Base-by-base conservation (phyloP, 2,888 invertebrate genomes). In the Syrphus vitripennis region DNA sequence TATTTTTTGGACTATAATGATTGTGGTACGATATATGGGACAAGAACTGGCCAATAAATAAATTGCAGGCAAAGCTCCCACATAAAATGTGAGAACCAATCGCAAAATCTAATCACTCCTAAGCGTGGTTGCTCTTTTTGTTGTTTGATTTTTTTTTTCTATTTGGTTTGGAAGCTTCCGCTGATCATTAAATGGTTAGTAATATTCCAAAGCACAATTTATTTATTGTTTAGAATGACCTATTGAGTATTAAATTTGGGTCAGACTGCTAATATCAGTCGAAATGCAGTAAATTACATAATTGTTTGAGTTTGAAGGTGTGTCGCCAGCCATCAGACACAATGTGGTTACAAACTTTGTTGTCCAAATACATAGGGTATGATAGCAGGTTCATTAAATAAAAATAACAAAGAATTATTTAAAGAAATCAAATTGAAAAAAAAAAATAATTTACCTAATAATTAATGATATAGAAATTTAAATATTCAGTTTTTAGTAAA, bases 31-130 rank as follows among this genome's bases (percentile, higher is more conserved):
- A 24, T n/a, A 19, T 19, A 59, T 14, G 50, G 34, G 12, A 10
- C 31, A 34, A 6, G 2, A 6, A 34, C 67, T 50, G 31, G 29
- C 37, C 55, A 78, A 31, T 45, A 37, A n/a, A 42, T 24, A 37
- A 12, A 40, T n/a, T 84, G 75, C 81, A 81, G 61, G 16, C 67
- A 72, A 55, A 69, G 26, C 42, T 29, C 61, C 53, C 48, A 42
- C 63, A 77, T 50, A 45, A 42, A 74, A 65, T 86, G 82, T 86
- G 82, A 63, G 82, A 86, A 86, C 82, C 82, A 82, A 86, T 86
- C 82, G 72, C 74, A 34, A 59, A 77, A 82, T 78, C 77, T 78
- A 78, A 86, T 82, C 77, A 48, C 81, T 77, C 24, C 3, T 34
- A n/a, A 77, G 29, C 77, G 55, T 31, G 72, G 55, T 40, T 19